Conservation (phyloP, 2,888 invertebrate species). For the Sarcophaga variegata region DNA sequence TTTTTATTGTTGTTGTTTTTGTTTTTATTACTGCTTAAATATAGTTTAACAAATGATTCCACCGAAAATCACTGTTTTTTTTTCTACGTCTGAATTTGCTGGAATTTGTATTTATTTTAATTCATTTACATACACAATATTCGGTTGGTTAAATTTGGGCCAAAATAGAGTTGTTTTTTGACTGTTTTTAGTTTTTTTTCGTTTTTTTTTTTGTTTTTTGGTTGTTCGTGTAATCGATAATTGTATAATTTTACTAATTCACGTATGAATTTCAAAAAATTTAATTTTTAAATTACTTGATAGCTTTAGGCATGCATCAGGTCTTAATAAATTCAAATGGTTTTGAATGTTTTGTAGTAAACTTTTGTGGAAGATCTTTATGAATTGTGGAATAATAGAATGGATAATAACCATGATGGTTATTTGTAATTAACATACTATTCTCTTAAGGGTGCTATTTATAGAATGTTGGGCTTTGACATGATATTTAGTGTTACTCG, state of each 20-base stretch:
- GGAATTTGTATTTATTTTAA: slow-evolving; percentile 29
- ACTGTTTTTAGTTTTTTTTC: not conserved
- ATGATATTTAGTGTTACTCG: too few species aligned
- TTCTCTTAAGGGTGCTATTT: too few species aligned
- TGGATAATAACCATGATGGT: too few species aligned
- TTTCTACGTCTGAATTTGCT: slow-evolving; percentile 26
- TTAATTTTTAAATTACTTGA: too few species aligned
- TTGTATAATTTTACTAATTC: slow-evolving; percentile 17
- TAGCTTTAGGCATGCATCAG: too few species aligned
- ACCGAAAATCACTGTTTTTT: slow-evolving; percentile 24
- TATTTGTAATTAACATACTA: too few species aligned
- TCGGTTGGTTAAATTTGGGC: not conserved
- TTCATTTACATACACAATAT: slow-evolving; percentile 28
- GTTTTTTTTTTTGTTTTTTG: not conserved
- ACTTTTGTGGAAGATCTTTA: too few species aligned
- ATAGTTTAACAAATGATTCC: slow-evolving; percentile 18
- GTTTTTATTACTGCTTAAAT: slow-evolving; percentile 16
- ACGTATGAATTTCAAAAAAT: not conserved
- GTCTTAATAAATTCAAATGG: too few species aligned
- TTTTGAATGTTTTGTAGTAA: too few species aligned
- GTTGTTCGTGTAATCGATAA: slow-evolving; percentile 56
- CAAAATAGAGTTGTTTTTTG: slow-evolving; percentile 15
- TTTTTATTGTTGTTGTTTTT: not conserved
- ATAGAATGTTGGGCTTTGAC: too few species aligned
- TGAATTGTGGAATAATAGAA: too few species aligned